Evolutionary conservation across 1,140 invertebrate species (phyloP).

Genomic region (Drosophila varians): DNA sequence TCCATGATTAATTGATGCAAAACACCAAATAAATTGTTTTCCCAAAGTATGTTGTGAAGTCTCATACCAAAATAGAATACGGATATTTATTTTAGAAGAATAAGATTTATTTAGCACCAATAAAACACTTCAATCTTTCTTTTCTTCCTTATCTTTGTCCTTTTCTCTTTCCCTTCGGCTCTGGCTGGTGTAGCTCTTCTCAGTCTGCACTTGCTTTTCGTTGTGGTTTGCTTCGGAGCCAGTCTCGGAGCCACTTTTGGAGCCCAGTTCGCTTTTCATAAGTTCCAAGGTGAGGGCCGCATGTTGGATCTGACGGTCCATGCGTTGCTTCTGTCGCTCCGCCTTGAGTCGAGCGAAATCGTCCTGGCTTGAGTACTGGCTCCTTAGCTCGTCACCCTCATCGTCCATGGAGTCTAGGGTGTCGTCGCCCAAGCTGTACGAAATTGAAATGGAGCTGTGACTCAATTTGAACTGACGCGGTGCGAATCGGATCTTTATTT

Average conservation of each 20-base stretch:
- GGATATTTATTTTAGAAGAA: too few species aligned
- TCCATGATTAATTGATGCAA: too few species aligned
- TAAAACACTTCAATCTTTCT: background rate
- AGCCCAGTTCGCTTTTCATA: conserved; percentile 44
- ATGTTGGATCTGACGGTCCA: conserved; percentile 49
- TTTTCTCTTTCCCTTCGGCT: background rate
- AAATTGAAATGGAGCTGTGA: conserved; percentile 36
- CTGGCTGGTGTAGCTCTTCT: background rate
- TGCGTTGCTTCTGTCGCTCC: conserved; percentile 52
- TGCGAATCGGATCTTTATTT: conserved; percentile 52
- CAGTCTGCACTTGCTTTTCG: conserved; percentile 8
- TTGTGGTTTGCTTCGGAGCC: background rate
- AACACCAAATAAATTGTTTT: too few species aligned
- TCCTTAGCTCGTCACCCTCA: background rate
- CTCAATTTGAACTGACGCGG: conserved; percentile 27
- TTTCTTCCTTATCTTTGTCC: background rate
- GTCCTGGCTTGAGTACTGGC: conserved; percentile 30
- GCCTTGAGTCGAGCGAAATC: conserved; percentile 57
- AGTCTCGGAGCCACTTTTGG: background rate
- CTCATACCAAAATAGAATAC: too few species aligned
- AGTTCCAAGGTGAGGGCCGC: conserved; percentile 61
- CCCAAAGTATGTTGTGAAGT: too few species aligned
- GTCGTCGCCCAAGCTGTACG: background rate
- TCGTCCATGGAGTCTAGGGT: background rate
- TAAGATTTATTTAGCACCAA: too few species aligned